Conservation (phyloP, 1,140 invertebrate species). For the Oscheius sp. region DNA sequence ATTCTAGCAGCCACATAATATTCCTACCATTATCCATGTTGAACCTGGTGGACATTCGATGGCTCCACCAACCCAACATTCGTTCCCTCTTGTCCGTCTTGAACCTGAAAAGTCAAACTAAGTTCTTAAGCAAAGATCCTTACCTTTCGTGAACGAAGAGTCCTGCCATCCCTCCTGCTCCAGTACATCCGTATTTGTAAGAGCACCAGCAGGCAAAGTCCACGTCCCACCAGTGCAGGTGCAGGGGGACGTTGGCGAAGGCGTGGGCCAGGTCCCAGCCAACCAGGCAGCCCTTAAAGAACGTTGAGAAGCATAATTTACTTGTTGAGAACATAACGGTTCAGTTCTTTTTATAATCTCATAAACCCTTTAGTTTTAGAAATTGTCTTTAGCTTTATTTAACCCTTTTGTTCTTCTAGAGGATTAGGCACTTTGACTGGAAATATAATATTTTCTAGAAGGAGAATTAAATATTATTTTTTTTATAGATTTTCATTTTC, state of each 20-base stretch:
- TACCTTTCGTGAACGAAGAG: slow-evolving; percentile 64
- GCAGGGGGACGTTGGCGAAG: slow-evolving; percentile 68
- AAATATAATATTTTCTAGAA: too few relatives aligned
- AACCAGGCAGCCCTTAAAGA: slow-evolving; percentile 67
- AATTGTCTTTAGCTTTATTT: too few relatives aligned
- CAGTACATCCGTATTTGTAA: slow-evolving; percentile 70
- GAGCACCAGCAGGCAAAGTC: slow-evolving; percentile 72
- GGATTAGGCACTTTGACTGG: too few relatives aligned
- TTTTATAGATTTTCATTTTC: too few relatives aligned
- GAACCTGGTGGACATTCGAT: slow-evolving; percentile 63
- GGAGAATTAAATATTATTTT: too few relatives aligned
- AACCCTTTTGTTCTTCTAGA: too few relatives aligned
- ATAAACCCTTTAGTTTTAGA: too few relatives aligned
- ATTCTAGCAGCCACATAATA: neutral
- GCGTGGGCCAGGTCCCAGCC: slow-evolving; percentile 71
- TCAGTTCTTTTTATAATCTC: too few relatives aligned
- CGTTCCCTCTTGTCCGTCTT: slow-evolving; percentile 50
- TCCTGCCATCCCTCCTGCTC: slow-evolving; percentile 67
- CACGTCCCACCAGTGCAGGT: slow-evolving; percentile 69
- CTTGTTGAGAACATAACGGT: too few relatives aligned
- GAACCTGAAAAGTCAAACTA: slow-evolving; percentile 39
- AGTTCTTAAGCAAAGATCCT: neutral
- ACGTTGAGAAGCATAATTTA: too few relatives aligned
- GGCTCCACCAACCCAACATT: slow-evolving; percentile 66
- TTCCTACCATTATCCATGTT: slow-evolving; percentile 65